These are phyloP conservation scores for Drosophila jambulina DNA, from an alignment of 1,140 invertebrate species.

Conservation along the genomic window DNA sequence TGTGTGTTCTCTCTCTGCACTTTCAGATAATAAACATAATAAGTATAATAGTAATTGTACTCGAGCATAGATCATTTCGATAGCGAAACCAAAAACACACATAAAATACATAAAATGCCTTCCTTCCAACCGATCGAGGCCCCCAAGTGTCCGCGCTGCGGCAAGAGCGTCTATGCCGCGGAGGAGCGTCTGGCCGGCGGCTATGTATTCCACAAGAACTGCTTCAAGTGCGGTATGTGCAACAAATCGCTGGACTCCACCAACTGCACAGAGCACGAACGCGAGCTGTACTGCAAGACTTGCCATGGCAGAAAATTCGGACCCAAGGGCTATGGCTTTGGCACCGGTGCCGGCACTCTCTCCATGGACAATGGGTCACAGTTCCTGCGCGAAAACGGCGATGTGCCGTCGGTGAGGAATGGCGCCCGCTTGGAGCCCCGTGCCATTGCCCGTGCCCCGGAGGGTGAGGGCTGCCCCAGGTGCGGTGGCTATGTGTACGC, in stretches of 20 bases:
- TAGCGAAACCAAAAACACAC: conserved; percentile 29
- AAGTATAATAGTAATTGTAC: conserved; percentile 63
- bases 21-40: conserved; percentile 79
- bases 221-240: conserved; percentile 99
- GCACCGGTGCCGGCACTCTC: conserved; percentile 97
- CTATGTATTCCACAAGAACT: conserved; percentile 99
- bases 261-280: conserved; percentile 98
- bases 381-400: conserved; percentile 87
- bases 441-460: conserved; percentile 92
- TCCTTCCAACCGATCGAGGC: conserved; percentile 96
- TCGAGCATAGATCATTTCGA: conserved; percentile 58
- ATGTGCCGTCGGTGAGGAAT: conserved; percentile 62
- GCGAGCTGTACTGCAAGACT: conserved; percentile 97
- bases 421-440: conserved; percentile 87
- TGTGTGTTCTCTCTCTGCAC: conserved; percentile 62
- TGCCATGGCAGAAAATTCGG: conserved; percentile 99
- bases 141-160: conserved; percentile 99
- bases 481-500: conserved; percentile 97
- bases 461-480: conserved; percentile 94
- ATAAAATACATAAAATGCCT: conserved; percentile 88
- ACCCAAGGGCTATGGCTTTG: conserved; percentile 99
- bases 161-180: conserved; percentile 99
- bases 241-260: conserved; percentile 99
- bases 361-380: conserved; percentile 98
- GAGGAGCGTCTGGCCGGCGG: conserved; percentile 99